Percentiles rank a stretch among this genome's conserved stretches.
Conservation (phyloP, 1,140 invertebrate genomes). For the Diorhabda carinulata region DNA sequence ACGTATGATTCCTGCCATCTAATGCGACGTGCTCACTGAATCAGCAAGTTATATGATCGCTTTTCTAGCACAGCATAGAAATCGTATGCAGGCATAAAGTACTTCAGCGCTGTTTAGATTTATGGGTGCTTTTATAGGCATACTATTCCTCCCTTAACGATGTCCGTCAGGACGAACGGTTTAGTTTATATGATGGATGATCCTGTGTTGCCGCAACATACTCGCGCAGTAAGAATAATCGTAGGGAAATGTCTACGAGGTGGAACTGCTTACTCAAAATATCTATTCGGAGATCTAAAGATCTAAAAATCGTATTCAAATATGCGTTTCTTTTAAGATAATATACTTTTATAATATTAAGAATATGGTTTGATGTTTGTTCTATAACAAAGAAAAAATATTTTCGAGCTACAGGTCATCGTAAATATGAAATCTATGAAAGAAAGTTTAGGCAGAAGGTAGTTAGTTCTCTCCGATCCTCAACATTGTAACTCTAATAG, state of each 20-base stretch:
- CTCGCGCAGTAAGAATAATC: conserved; percentile 25
- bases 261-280: not conserved
- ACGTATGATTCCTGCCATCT: conserved; percentile 29
- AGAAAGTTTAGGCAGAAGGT: too few relatives aligned
- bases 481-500: too few relatives aligned
- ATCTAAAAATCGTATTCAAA: too few relatives aligned
- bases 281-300: too few relatives aligned
- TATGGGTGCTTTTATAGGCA: conserved; percentile 42
- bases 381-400: too few relatives aligned
- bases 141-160: conserved; percentile 38
- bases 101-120: conserved; percentile 38
- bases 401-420: too few relatives aligned
- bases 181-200: conserved; percentile 29
- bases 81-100: conserved; percentile 36
- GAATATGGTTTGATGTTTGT: too few relatives aligned
- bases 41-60: conserved; percentile 32
- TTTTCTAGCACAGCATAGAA: conserved; percentile 28
- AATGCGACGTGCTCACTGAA: conserved; percentile 33
- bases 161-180: conserved; percentile 32
- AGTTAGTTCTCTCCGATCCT: too few relatives aligned
- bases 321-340: too few relatives aligned
- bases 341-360: too few relatives aligned
- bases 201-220: conserved; percentile 27
- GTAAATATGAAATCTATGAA: too few relatives aligned
- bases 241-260: conserved; percentile 15